Percentiles rank a stretch among this genome's conserved stretches.
Conservation (phyloP, 2,797 vertebrate genomes). For the Crenichthys baileyi region DNA sequence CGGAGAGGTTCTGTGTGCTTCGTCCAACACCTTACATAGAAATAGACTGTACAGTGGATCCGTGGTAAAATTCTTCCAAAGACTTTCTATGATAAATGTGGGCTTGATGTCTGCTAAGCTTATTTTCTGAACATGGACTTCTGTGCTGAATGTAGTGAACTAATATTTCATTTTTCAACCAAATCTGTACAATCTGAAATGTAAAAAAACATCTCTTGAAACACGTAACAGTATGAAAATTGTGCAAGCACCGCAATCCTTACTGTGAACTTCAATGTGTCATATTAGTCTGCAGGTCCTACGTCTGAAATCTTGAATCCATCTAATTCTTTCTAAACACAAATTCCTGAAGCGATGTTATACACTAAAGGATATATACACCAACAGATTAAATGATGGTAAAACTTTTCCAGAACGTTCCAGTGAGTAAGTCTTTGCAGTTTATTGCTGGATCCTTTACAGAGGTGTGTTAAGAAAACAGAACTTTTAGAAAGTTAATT, state of each 20-base stretch:
- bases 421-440: not conserved
- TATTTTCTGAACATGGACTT: slow-evolving; percentile 7
- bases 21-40: slow-evolving; percentile 67
- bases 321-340: not conserved
- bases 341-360: too few relatives aligned
- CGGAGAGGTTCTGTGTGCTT: slow-evolving; percentile 74
- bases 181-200: not conserved
- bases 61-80: slow-evolving; percentile 10
- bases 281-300: not conserved
- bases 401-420: not conserved
- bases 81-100: slow-evolving; percentile 7
- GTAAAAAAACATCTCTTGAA: not conserved
- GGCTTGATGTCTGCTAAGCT: not conserved
- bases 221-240: not conserved
- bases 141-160: not conserved
- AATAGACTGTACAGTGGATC: slow-evolving; percentile 48
- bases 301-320: not conserved
- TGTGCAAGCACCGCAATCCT: not conserved
- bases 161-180: not conserved
- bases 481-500: not conserved
- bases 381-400: not conserved
- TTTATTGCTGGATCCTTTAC: too few relatives aligned
- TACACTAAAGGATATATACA: not conserved
- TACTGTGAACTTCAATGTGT: not conserved
- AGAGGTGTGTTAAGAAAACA: not conserved